Evolutionary conservation across 2,797 vertebrate genomes (phyloP), one percentile per base, ranked within the genome.

Genomic region (Labroides dimidiatus): DNA sequence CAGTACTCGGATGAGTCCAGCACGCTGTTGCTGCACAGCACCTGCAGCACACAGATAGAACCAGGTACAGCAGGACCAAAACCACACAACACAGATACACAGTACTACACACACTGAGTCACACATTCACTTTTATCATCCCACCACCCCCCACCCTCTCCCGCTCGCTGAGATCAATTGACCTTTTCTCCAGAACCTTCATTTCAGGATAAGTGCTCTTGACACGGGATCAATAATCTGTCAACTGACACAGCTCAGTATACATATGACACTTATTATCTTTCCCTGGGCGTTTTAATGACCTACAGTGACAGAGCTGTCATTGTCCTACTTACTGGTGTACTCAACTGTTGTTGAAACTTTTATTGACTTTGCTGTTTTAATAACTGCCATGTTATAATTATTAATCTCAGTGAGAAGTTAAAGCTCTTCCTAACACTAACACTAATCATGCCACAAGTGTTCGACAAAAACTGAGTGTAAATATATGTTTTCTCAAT

Each of bases 1-100:
- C 98, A 99, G 92, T 97, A 99, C 77, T 99, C 97, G 2, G 95
- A 94, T 13, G 97, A 98, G 86, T 98, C 96, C 80, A 96, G 92
- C 66, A 96, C 84, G 63, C 95, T 96, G 78, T 95, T 97, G 78
- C 95, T 95, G 93, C 96, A 94, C 84, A 99, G 92, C 61, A 98
- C 95, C 97, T 99, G 92, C 78, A 75, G 84, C 84, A 81, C 76
- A 83, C 30, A 76, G 41, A 82, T 27, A 65, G 72, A 78, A 14
- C 21, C 21, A 82, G 63, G 45, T 55, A 72, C 53, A 82, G 57
- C 58, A 39, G 54, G 27, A 70, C 10, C 13, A 53, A 14, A 51
- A 64, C 39, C 50, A 52, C 49, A n/a, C 10, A 19, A 44, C 19
- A 37, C 37, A 64, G 10, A 43, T 8, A 27, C 37, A 39, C 37